Percentiles rank a stretch among this genome's conserved stretches.
Conservation (phyloP, 2,113 vertebrate species). For the Dromaius novaehollandiae region DNA sequence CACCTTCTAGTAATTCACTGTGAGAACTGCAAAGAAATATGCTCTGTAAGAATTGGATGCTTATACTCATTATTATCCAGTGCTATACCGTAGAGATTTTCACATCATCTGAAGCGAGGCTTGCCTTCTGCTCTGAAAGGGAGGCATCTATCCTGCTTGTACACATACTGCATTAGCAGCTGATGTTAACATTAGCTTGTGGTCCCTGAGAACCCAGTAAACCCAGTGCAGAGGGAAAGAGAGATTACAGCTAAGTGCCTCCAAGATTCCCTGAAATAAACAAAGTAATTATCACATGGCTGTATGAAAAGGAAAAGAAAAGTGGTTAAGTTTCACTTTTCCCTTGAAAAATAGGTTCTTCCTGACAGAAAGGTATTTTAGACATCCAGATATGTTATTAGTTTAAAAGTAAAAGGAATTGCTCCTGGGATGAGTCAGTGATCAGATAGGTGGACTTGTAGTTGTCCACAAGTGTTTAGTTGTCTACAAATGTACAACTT, state of each 20-base stretch:
- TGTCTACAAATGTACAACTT: no score
- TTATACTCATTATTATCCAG: background rate
- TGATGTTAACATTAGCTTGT: background rate
- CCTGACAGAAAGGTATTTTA: background rate
- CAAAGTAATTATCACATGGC: background rate
- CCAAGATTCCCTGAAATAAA: background rate
- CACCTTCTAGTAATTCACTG: background rate
- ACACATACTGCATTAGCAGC: background rate
- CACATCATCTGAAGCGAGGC: background rate
- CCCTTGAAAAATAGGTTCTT: background rate
- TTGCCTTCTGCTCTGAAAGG: background rate
- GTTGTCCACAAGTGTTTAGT: no score
- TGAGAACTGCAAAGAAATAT: background rate
- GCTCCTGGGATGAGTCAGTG: background rate
- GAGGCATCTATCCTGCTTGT: background rate
- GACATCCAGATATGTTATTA: background rate
- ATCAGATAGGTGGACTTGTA: background rate
- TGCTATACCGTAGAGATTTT: background rate
- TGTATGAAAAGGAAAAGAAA: background rate
- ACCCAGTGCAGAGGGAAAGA: background rate
- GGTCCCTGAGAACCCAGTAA: background rate
- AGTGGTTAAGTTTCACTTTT: background rate
- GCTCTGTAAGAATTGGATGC: background rate
- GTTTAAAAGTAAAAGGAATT: background rate
- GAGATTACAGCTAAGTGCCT: background rate